A percentile compares a stretch with the other conserved stretches of the same genome.
Evolutionary conservation across 1,140 invertebrate species (phyloP).

Genomic region (Drosophila lowei): DNA sequence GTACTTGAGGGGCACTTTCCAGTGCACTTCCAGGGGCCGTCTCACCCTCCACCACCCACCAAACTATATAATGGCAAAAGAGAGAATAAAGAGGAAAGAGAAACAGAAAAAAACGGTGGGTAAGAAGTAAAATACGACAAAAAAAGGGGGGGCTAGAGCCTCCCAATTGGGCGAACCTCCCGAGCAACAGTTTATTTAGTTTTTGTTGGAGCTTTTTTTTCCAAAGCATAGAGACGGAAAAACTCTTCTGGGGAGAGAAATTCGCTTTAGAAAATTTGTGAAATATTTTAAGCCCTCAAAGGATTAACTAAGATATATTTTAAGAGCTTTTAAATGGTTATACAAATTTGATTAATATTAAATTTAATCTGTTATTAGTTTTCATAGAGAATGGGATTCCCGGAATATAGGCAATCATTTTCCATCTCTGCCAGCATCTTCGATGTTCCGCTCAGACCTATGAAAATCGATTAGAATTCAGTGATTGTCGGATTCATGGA

Average conservation of each 20-base stretch:
- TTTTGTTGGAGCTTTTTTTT: constrained; percentile 44
- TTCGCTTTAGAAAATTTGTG: constrained; percentile 24
- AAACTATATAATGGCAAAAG: constrained; percentile 38
- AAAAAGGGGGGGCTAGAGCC: constrained; percentile 31
- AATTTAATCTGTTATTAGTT: no score
- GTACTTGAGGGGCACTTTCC: constrained; percentile 48
- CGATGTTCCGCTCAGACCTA: no score
- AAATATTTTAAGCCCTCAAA: no score
- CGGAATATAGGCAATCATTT: neutral
- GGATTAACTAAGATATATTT: no score
- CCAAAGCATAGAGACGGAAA: constrained; percentile 22
- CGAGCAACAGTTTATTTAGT: constrained; percentile 76
- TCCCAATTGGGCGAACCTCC: constrained; percentile 41
- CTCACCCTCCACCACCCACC: constrained; percentile 18
- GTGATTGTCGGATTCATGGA: neutral
- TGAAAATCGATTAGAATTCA: no score
- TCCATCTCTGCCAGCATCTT: no score
- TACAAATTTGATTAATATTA: no score
- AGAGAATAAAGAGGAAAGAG: constrained; percentile 33
- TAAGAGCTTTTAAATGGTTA: no score
- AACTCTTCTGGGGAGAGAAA: neutral
- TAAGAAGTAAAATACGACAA: constrained; percentile 53
- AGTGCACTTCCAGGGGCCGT: constrained; percentile 38
- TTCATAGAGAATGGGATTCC: no score
- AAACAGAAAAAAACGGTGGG: constrained; percentile 41